phyloP scores from a whole-genome alignment of 1,140 invertebrate species.

The Formica exsecta region DNA sequence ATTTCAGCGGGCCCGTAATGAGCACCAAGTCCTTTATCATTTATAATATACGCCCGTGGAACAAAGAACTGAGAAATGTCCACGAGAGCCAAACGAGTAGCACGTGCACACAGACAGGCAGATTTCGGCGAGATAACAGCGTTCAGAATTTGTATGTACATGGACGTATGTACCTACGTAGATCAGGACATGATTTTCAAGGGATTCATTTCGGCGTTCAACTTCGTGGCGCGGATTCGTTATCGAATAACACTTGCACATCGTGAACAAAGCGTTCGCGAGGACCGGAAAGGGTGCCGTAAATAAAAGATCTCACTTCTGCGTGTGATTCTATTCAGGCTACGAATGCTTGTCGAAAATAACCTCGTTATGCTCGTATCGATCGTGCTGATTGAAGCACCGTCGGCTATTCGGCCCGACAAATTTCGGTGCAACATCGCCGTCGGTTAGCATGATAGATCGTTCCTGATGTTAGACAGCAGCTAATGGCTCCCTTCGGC shows the following conservation, averaged over 20 bases:
- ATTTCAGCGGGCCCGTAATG: constrained; percentile 50
- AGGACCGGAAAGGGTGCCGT: neutral
- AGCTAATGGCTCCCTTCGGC: constrained; percentile 35
- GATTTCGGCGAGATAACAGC: constrained; percentile 15
- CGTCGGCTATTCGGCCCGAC: neutral
- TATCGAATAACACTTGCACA: neutral
- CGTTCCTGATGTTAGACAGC: constrained; percentile 34
- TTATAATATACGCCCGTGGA: constrained; percentile 40
- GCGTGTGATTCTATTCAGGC: neutral
- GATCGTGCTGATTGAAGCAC: constrained; percentile 28
- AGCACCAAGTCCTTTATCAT: constrained; percentile 60
- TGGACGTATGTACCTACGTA: neutral
- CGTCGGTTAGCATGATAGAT: constrained; percentile 43
- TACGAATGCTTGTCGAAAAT: neutral
- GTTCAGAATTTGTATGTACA: neutral
- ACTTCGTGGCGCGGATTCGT: neutral
- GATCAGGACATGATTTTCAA: neutral
- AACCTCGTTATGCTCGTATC: constrained; percentile 28
- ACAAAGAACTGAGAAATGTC: constrained; percentile 46
- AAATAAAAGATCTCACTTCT: neutral
- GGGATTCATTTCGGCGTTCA: neutral
- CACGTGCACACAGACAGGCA: neutral
- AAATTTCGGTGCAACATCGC: constrained; percentile 39
- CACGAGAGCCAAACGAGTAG: neutral
- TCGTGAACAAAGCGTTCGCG: too few species aligned